These are phyloP conservation scores for Sparus aurata DNA, from an alignment of 2,797 vertebrate species.

Conservation along the genomic window DNA sequence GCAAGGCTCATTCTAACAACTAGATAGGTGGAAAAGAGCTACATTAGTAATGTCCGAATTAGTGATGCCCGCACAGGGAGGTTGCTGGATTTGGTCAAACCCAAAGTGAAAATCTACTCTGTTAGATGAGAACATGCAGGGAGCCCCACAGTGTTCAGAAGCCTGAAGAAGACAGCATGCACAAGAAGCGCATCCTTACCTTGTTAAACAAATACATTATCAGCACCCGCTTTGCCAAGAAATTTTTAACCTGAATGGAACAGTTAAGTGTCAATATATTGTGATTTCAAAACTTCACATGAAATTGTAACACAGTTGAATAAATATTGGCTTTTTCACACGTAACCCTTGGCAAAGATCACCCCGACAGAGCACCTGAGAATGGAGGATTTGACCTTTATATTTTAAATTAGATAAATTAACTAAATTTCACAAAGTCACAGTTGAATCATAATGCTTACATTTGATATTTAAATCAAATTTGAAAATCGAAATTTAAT, in stretches of 20 bases:
- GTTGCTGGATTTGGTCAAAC: constrained; percentile 20
- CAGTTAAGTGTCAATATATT: constrained; percentile 63
- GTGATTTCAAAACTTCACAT: constrained; percentile 23
- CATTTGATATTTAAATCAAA: too few species aligned
- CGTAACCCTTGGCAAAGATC: background rate
- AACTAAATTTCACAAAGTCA: too few species aligned
- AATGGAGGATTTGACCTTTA: background rate
- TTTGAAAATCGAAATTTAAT: too few species aligned
- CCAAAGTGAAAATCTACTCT: constrained; percentile 20
- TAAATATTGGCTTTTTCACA: constrained; percentile 29
- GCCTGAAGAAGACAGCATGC: constrained; percentile 45
- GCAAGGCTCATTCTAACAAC: constrained; percentile 28
- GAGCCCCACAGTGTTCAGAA: constrained; percentile 21
- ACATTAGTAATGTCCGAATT: constrained; percentile 65
- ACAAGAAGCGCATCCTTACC: constrained; percentile 86
- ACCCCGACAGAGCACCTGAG: background rate
- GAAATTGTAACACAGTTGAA: constrained; percentile 3
- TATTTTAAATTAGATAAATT: background rate
- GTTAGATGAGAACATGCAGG: constrained; percentile 54
- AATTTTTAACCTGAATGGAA: constrained; percentile 91
- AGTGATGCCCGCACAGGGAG: constrained; percentile 43
- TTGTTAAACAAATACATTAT: constrained; percentile 98
- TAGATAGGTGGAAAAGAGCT: constrained; percentile 47
- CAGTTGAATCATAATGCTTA: too few species aligned
- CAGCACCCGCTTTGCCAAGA: constrained; percentile 92